Evolutionary conservation across 2,888 invertebrate species (phyloP).

Genomic region (Stenotaenia linearis): DNA sequence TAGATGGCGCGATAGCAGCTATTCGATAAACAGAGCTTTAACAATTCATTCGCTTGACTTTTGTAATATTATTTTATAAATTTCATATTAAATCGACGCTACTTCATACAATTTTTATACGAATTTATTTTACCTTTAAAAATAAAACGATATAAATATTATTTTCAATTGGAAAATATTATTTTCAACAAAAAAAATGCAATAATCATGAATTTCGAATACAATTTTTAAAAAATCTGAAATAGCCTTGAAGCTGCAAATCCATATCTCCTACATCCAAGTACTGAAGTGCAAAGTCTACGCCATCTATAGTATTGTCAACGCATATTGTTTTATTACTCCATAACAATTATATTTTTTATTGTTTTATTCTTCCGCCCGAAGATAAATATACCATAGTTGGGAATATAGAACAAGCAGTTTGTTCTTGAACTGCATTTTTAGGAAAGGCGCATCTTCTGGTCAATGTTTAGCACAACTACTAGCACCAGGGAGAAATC

Average conservation of each 20-base stretch:
- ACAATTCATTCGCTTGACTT: too few species aligned
- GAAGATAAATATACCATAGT: neutral
- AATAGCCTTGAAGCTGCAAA: neutral
- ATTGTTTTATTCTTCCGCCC: neutral
- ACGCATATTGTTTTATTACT: neutral
- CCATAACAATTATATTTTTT: too few species aligned
- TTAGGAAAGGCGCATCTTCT: conserved; percentile 10
- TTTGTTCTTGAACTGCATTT: neutral
- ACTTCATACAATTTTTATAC: too few species aligned
- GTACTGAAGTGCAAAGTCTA: neutral
- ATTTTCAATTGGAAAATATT: too few species aligned
- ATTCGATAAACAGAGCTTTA: too few species aligned
- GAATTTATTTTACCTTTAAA: too few species aligned
- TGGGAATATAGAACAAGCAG: neutral
- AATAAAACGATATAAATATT: too few species aligned
- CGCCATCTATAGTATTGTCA: neutral
- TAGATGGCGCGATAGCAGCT: neutral
- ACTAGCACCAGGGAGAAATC: conserved; percentile 12
- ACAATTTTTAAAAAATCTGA: neutral
- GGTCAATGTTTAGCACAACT: conserved; percentile 1
- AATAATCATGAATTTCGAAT: too few species aligned
- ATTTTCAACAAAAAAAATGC: too few species aligned
- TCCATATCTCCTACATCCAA: neutral
- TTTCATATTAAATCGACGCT: too few species aligned
- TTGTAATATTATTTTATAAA: too few species aligned